phyloP scores from a whole-genome alignment of 2,797 vertebrate genomes.

The Lacerta agilis region DNA sequence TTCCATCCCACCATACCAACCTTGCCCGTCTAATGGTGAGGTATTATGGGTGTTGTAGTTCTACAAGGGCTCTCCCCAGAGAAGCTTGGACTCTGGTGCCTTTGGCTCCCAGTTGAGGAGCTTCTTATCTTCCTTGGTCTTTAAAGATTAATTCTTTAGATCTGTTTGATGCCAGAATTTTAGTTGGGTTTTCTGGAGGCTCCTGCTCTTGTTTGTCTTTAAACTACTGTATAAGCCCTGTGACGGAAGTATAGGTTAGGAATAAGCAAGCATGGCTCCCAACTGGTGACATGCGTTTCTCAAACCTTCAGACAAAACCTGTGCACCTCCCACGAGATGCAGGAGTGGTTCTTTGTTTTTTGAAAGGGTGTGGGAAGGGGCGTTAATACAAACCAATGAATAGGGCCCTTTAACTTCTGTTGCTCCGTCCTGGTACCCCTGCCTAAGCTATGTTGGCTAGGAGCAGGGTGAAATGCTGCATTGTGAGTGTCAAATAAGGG shows the following conservation, averaged over 20 bases:
- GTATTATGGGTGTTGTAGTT: background rate
- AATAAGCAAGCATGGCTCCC: background rate
- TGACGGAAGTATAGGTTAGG: background rate
- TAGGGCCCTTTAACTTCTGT: conserved; percentile 30
- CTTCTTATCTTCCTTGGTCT: background rate
- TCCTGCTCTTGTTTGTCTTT: background rate
- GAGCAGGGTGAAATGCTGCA: conserved; percentile 37
- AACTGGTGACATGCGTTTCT: background rate
- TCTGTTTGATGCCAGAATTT: no score
- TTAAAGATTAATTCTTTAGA: no score
- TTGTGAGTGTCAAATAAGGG: conserved; percentile 27
- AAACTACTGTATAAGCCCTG: background rate
- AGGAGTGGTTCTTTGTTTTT: background rate
- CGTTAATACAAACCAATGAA: background rate
- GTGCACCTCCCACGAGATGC: background rate
- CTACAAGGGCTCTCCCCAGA: background rate
- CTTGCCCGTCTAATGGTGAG: background rate
- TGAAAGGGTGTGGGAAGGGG: no score
- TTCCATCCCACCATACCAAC: background rate
- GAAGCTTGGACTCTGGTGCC: background rate
- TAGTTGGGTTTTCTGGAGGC: no score
- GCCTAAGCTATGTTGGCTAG: background rate
- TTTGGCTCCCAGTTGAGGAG: background rate
- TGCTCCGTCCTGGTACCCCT: conserved; percentile 22
- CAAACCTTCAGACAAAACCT: background rate